Base-by-base conservation (phyloP, 2,797 vertebrate species). In the Anguilla anguilla region DNA sequence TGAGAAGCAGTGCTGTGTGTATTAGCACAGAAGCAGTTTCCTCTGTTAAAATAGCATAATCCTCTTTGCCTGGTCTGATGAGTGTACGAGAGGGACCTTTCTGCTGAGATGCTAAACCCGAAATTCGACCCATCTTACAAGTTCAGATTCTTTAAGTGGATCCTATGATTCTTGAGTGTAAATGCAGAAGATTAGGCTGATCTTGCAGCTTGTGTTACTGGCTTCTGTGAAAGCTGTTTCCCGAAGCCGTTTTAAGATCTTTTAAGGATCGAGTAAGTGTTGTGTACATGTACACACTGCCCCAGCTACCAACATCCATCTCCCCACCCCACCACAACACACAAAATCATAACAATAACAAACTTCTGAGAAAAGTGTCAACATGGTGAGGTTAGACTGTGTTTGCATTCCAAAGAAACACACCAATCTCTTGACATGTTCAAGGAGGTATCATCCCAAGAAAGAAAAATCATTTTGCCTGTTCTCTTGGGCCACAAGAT, bases 261-360 rank as follows among this genome's bases (percentile, higher is more conserved):
- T 19, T 4, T 57, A 57, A n/a, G 51, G 51, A 86, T 53, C 17
- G 9, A 5, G 85, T 88, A 90, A 89, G 90, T 89, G 85, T 85
- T 91, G 88, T 91, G 91, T 89, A 89, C 84, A 84, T 89, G 81
- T 89, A 87, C 87, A 67, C 87, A 67, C 53, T 28, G 82, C 72
- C 85, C 86, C 74, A 83, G 85, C 86, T 84, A 31, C 88, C 90
- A 88, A 69, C 86, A 28, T 81, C 81, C 83, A 86, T 85, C 86
- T 91, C 35, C n/a, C 64, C 64, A 69, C 64, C 64, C 64, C 1
- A 22, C 61, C 51, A 2, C 87, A 72, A 84, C 89, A 84, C 88
- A 0, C 51, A 59, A 83, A 85, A 74, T 85, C 89, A 91, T 87
- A 89, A 89, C 81, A 85, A 87, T 92, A 84, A 85, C 85, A 83